phyloP scores from a whole-genome alignment of 2,797 vertebrate genomes.

The Anguilla pacifica region DNA sequence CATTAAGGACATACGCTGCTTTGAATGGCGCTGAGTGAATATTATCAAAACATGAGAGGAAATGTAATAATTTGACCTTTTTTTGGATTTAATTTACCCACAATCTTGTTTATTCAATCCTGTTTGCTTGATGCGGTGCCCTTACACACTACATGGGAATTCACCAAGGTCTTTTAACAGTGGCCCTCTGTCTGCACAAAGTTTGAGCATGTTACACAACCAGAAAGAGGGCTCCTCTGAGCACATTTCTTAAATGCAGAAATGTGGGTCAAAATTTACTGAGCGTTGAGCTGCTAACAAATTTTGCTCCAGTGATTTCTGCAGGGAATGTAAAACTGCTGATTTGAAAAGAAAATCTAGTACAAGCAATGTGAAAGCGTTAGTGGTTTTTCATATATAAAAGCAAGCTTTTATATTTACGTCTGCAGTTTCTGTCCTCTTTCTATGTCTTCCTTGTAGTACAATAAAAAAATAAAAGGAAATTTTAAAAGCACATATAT shows the following conservation, averaged over 20 bases:
- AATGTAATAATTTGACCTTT: conserved; percentile 40
- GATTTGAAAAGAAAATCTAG: conserved; percentile 29
- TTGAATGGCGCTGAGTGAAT: conserved; percentile 18
- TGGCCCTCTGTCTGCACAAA: conserved; percentile 20
- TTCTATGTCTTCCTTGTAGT: neutral
- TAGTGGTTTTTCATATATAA: conserved; percentile 17
- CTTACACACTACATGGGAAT: neutral
- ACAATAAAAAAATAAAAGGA: neutral
- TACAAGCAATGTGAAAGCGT: neutral
- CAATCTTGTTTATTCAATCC: conserved; percentile 1
- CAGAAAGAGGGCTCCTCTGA: neutral
- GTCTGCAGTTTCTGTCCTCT: neutral
- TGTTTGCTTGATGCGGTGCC: conserved; percentile 17
- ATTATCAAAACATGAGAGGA: conserved; percentile 32
- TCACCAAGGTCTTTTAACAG: neutral
- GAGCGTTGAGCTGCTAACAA: neutral
- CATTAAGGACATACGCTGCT: conserved; percentile 5
- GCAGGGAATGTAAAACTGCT: conserved; percentile 31
- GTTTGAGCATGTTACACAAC: neutral
- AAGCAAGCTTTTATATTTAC: conserved; percentile 32
- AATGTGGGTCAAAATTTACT: neutral
- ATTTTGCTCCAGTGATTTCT: neutral
- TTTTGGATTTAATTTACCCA: conserved; percentile 26
- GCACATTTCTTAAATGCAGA: neutral
- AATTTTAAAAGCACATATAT: conserved; percentile 17